These are phyloP conservation scores for Sycobia sp. DNA, from an alignment of 1,140 invertebrate species.

Conservation along the genomic window DNA sequence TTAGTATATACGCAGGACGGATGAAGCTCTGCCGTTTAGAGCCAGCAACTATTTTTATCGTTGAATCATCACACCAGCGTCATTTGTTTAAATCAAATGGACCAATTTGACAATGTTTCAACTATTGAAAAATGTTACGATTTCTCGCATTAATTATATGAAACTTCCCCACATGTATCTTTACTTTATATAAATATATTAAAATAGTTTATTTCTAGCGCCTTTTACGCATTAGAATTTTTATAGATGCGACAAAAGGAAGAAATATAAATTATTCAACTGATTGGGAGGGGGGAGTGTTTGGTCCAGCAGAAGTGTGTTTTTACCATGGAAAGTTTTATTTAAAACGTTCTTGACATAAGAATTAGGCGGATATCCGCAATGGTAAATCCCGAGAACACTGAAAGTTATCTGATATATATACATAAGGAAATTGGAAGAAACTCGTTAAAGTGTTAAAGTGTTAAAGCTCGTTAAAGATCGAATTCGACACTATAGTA, in stretches of 20 bases:
- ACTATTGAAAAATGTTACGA: constrained; percentile 1
- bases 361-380: too few relatives aligned
- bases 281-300: too few relatives aligned
- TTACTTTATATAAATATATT: background rate
- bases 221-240: constrained; percentile 16
- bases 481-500: too few relatives aligned
- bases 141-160: too few relatives aligned
- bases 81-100: constrained; percentile 18
- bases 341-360: too few relatives aligned
- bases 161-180: background rate
- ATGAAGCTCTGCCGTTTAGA: background rate
- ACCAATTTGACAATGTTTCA: constrained; percentile 17
- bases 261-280: background rate
- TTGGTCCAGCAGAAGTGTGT: too few relatives aligned
- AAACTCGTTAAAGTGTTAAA: too few relatives aligned
- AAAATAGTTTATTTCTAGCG: constrained; percentile 2
- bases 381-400: too few relatives aligned
- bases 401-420: too few relatives aligned
- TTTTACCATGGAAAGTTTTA: too few relatives aligned
- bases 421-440: too few relatives aligned
- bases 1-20: background rate
- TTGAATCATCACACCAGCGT: constrained; percentile 3
- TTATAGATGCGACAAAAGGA: background rate
- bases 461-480: too few relatives aligned
- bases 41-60: constrained; percentile 19